Base-by-base conservation (phyloP, 1,140 invertebrate genomes). In the Lepidurus packardi region DNA sequence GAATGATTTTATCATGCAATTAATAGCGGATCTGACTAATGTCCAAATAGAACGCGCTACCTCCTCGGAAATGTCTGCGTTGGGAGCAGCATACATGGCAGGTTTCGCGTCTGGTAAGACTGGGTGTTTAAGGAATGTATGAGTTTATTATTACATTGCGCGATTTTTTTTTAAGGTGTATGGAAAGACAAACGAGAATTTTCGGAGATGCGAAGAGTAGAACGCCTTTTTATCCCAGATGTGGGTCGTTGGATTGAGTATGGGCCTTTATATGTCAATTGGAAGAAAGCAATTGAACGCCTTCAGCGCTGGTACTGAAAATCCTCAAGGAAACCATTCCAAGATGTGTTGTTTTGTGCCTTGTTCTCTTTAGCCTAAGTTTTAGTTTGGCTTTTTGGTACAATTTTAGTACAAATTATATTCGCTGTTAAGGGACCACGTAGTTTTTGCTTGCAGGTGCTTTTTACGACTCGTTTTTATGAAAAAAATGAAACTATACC, bases 1-100 rank as follows among this genome's bases (percentile, higher is more conserved):
- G 78, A 97, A 97, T 85, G 91, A 97, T 84, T 98, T 97, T 83
- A 86, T 98, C 1, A 90, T 93, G 81, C 95, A 98, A 85, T 85
- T 95, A 42, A 87, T 98, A 75, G 90, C 94, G 6, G 92, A 97
- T 86, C 85, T 96, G 43, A 92, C 91, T 6, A 89, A 89, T 1
- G 83, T 93, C 53, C 82, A 85, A 13, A 91, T 97, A 13, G 91
- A 96, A 82, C 86, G 95, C 75, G 85, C 90, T 0, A 82, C 82
- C 0, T 88, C 87, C 76, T 85, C 87, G 0, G 93, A 95, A 85
- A 91, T 92, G 86, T 91, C 93, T 16, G 90, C 90, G 73, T 85
- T 94, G 43, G 95, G 95, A 0, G 92, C 90, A 80, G 91, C 92
- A 0, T 93, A 91, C 83, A 83, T 96, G 45, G 92, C 94, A 8